Conservation (phyloP, 2,113 vertebrate genomes). For the Silurus asotus region DNA sequence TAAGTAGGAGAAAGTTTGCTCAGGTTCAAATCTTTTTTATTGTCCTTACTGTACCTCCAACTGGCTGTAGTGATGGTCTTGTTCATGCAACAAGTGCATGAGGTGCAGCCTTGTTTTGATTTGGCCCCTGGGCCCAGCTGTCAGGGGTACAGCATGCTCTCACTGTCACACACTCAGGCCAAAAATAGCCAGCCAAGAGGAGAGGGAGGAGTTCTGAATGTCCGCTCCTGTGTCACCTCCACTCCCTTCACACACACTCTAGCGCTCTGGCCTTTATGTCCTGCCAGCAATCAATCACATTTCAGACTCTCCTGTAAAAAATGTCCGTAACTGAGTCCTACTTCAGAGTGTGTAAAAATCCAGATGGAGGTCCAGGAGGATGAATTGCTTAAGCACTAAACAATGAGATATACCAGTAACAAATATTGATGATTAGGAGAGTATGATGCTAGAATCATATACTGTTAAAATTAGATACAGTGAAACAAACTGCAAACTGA, state of each 20-base stretch:
- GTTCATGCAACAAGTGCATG: constrained; percentile 37
- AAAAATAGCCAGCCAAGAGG: constrained; percentile 50
- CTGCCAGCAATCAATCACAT: constrained; percentile 24
- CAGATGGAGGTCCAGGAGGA: neutral
- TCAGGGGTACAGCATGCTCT: constrained; percentile 38
- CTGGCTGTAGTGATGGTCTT: constrained; percentile 17
- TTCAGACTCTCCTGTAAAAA: constrained; percentile 20
- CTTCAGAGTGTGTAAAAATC: constrained; percentile 11
- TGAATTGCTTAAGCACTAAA: neutral
- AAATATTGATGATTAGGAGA: neutral
- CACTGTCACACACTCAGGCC: constrained; percentile 46
- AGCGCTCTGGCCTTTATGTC: constrained; percentile 21
- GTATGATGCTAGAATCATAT: neutral
- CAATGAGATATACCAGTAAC: neutral
- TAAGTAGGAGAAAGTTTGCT: neutral
- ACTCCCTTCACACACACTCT: constrained; percentile 31
- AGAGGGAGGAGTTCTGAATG: constrained; percentile 49
- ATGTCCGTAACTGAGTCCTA: neutral
- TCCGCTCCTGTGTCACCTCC: constrained; percentile 48
- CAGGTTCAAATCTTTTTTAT: constrained; percentile 6
- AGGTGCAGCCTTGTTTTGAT: constrained; percentile 51
- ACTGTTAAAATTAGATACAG: neutral
- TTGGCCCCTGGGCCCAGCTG: constrained; percentile 50
- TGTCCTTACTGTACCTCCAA: constrained; percentile 26
- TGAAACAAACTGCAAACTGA: neutral